Base-by-base conservation (phyloP, 1,140 invertebrate species). In the Drosophila grimshawi region DNA sequence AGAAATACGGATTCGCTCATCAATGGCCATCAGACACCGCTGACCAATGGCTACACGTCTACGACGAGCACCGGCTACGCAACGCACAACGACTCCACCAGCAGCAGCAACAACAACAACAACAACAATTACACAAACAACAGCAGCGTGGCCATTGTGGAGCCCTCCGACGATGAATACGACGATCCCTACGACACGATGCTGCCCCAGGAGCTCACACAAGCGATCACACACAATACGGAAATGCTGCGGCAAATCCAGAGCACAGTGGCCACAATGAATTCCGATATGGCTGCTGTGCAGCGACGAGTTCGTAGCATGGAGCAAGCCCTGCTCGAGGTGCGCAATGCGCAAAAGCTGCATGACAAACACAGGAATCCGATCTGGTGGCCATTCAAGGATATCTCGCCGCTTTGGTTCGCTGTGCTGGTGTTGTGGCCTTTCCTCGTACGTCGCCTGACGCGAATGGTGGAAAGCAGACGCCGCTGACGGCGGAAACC, bases 131-230 rank as follows among this genome's bases (percentile, higher is more conserved):
- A 48, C 69, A 86, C 66, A 78, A 78, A 52, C 53, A 89, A 81
- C 52, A 88, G 80, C 67, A 93, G 93, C 55, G 94, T 93, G 78
- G 93, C 93, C 19, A 93, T 93, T 92, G 74, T 92, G 88, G 75
- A 93, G 70, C 95, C 96, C 80, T 95, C 95, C n/a, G 96, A 96
- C 72, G 96, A 96, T 80, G 95, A 96, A 92, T 96, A 95, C 91
- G 96, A 95, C 67, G 96, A 97, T 92, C 96, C 96, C 19, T 94
- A 96, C 56, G 95, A 96, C 86, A 61, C 65, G 5, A 74, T 74
- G 71, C 94, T 96, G 85, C 93, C 80, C 53, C 78, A 80, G 32
- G 91, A 91, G 11, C 51, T 92, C 2, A 80, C 80, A 11, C 78
- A 88, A 48, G 78, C 88, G 2, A 78, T 92, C n/a, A 64, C 73